Percentiles rank a stretch among this genome's conserved stretches.
Evolutionary conservation across 2,797 vertebrate genomes (phyloP).

Genomic region (Austrolebias charrua): DNA sequence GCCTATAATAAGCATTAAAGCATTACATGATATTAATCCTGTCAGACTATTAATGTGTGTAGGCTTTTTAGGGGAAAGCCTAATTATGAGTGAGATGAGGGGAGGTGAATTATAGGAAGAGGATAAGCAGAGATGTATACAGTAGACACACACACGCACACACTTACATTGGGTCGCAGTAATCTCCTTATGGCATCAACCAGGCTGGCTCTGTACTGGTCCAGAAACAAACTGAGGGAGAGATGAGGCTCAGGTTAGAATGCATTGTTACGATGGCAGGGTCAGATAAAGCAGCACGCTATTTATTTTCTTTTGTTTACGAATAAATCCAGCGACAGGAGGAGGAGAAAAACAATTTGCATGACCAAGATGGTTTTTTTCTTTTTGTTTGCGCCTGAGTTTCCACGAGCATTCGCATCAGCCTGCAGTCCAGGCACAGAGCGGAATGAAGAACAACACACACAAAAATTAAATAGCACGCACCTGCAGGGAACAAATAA

Average conservation of each 20-base stretch:
- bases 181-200: slow-evolving; percentile 99
- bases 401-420: slow-evolving; percentile 45
- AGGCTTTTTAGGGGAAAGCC: slow-evolving; percentile 83
- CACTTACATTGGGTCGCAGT: slow-evolving; percentile 95
- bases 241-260: slow-evolving; percentile 84
- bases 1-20: slow-evolving; percentile 98
- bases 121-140: slow-evolving; percentile 56
- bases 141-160: slow-evolving; percentile 62
- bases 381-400: slow-evolving; percentile 40
- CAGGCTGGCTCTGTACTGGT: slow-evolving; percentile 96
- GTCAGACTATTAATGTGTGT: slow-evolving; percentile 92
- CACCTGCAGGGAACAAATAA: slow-evolving; percentile 30
- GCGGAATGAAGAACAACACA: slow-evolving; percentile 51
- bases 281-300: slow-evolving; percentile 83
- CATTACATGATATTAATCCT: slow-evolving; percentile 99
- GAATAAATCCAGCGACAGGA: slow-evolving; percentile 68
- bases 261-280: slow-evolving; percentile 82
- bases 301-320: slow-evolving; percentile 82
- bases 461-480: slow-evolving; percentile 17
- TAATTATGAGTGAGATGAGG: slow-evolving; percentile 91
- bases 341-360: slow-evolving; percentile 73
- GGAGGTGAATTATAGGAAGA: slow-evolving; percentile 70
- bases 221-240: slow-evolving; percentile 90
- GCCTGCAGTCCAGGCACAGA: slow-evolving; percentile 26
- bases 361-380: slow-evolving; percentile 58